Conservation (phyloP, 2,797 vertebrate species). For the Labeo calbasu region DNA sequence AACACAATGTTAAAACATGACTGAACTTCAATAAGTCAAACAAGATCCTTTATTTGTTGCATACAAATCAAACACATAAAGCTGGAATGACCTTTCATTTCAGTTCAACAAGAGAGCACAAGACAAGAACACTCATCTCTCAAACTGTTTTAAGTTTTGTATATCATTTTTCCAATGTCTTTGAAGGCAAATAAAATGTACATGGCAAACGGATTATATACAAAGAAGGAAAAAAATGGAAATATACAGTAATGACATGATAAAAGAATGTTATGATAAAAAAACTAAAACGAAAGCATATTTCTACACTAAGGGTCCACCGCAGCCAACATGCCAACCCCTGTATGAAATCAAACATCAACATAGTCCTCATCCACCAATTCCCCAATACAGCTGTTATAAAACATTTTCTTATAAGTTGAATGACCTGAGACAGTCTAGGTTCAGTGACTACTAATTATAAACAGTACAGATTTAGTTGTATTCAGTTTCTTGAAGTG, state of each 20-base stretch:
- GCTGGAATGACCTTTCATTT: conserved; percentile 81
- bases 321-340: conserved; percentile 52
- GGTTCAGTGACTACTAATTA: conserved; percentile 52
- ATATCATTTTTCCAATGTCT: conserved; percentile 66
- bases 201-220: conserved; percentile 73
- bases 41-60: conserved; percentile 88
- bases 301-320: conserved; percentile 40
- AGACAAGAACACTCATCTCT: conserved; percentile 71
- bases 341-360: conserved; percentile 50
- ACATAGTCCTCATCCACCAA: conserved; percentile 43
- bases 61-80: conserved; percentile 86
- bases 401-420: conserved; percentile 53
- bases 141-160: conserved; percentile 66
- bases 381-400: conserved; percentile 53
- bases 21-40: conserved; percentile 70
- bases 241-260: conserved; percentile 58
- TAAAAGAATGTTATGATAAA: conserved; percentile 57
- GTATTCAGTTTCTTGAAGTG: conserved; percentile 49
- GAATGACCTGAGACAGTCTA: conserved; percentile 66
- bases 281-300: conserved; percentile 42
- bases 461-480: conserved; percentile 55
- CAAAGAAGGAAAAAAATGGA: conserved; percentile 58
- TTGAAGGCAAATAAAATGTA: conserved; percentile 71
- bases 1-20: not conserved
- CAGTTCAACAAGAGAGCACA: conserved; percentile 69